Base-by-base conservation (phyloP, 1,140 invertebrate species). In the Platyscapa corneri region DNA sequence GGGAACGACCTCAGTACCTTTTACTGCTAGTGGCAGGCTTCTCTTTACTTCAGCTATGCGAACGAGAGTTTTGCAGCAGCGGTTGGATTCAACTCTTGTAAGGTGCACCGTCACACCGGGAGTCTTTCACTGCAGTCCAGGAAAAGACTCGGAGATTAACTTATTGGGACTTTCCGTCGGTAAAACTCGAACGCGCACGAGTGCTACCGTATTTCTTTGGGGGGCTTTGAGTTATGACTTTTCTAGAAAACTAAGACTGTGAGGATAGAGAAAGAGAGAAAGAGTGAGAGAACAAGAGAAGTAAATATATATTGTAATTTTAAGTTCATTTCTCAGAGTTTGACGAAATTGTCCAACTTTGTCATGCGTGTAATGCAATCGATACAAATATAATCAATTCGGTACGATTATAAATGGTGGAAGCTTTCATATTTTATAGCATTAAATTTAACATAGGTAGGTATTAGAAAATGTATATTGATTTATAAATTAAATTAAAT, bases 81-180 rank as follows among this genome's bases (percentile, higher is more conserved):
- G 34, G 53, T 81, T 39, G 64, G 39, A 65, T 81, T 67, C 32
- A 27, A 3, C 20, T 18, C 64, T n/a, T 65, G 79, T 53, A 67
- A 53, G 56, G 64, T 53, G 64, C 37, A 65, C 60, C n/a, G 20
- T 16, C 7, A 27, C 67, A 23, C 3, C 18, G 65, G n/a, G 30
- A 70, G 76, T 84, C 30, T 65, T 74, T 84, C 60, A 46, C 65
- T 74, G 49, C 76, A 39, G 82, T 46, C 77, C 53, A 1, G 53
- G 20, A 85, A 81, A 81, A 75, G 84, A 67, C 79, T 76, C 60
- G 32, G 32, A 53, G 70, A 85, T 85, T 85, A 85, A 85, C 79
- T 82, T 82, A 85, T 85, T 82, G 79, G 72, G 74, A 82, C 84
- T 75, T 86, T 81, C 39, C 39, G 18, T 56, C 70, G 37, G 70